A percentile compares a stretch with the other conserved stretches of the same genome.
phyloP scores from a whole-genome alignment of 2,113 vertebrate species.

The Bucco capensis region DNA sequence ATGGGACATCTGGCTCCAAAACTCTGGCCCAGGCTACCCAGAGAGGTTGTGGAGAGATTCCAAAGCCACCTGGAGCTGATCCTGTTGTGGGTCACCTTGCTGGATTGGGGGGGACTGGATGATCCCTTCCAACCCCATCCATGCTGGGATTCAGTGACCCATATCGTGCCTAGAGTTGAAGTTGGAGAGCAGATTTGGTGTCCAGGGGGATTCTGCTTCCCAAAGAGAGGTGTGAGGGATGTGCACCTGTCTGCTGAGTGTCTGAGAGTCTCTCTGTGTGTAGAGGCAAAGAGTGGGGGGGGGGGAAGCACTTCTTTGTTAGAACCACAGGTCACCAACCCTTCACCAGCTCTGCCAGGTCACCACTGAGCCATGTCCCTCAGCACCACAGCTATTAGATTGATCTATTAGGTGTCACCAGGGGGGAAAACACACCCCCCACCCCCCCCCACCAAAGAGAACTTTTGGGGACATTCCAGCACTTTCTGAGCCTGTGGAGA shows the following conservation, averaged over 20 bases:
- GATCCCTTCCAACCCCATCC: not conserved
- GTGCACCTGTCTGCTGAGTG: not conserved
- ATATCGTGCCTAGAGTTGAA: not conserved
- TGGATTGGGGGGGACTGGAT: not conserved
- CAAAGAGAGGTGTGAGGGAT: not conserved
- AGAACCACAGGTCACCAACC: too few species aligned
- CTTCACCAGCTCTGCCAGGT: not conserved
- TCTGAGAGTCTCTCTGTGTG: not conserved
- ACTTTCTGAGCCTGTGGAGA: fast-evolving
- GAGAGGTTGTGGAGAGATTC: not conserved
- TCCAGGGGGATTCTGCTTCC: not conserved
- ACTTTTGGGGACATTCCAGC: not conserved
- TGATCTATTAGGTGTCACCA: not conserved
- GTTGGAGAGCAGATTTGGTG: not conserved
- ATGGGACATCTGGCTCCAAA: too few species aligned
- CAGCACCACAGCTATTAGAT: not conserved
- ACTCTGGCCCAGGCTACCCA: not conserved
- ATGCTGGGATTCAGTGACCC: not conserved
- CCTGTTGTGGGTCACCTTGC: not conserved
- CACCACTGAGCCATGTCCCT: not conserved
- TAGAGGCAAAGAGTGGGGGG: not conserved
- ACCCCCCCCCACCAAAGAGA: not conserved
- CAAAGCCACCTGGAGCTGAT: not conserved
- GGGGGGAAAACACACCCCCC: too few species aligned
- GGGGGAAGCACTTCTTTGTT: not conserved